Conservation (phyloP, 2,888 invertebrate species). For the Standfussiana lucernea region DNA sequence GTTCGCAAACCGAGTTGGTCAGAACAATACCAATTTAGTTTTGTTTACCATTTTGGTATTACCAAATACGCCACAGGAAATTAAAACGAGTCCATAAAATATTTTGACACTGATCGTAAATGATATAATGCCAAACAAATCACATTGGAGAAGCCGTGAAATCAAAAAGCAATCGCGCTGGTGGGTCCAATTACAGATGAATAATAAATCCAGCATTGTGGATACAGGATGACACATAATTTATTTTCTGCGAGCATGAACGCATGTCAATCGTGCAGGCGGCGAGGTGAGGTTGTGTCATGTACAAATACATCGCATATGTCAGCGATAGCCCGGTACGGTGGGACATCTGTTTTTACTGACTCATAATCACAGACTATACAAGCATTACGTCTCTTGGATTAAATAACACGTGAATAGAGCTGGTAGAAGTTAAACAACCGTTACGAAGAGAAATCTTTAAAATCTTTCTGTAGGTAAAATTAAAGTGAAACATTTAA, state of each 20-base stretch:
- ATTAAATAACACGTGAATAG: constrained; percentile 50
- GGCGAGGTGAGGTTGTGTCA: constrained; percentile 49
- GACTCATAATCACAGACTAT: constrained; percentile 54
- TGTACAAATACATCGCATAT: constrained; percentile 58
- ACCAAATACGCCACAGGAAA: constrained; percentile 4
- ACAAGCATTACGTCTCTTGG: constrained; percentile 28
- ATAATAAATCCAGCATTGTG: constrained; percentile 54
- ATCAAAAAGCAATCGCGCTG: constrained; percentile 29
- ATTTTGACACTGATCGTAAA: constrained; percentile 36
- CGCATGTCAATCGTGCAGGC: constrained; percentile 58
- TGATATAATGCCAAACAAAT: constrained; percentile 19
- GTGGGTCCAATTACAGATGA: constrained; percentile 45
- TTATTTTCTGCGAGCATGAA: constrained; percentile 58
- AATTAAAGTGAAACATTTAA: neutral
- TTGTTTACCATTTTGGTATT: too few relatives aligned
- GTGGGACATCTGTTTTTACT: constrained; percentile 63
- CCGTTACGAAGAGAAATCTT: constrained; percentile 17
- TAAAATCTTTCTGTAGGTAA: too few relatives aligned
- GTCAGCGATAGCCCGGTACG: constrained; percentile 63
- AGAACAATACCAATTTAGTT: too few relatives aligned
- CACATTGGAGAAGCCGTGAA: constrained; percentile 19
- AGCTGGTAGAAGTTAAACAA: constrained; percentile 40
- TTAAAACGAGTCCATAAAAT: constrained; percentile 15
- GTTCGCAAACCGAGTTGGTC: neutral
- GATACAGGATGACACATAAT: constrained; percentile 55